Conservation (phyloP, 2,113 vertebrate species). For the Channa argus region DNA sequence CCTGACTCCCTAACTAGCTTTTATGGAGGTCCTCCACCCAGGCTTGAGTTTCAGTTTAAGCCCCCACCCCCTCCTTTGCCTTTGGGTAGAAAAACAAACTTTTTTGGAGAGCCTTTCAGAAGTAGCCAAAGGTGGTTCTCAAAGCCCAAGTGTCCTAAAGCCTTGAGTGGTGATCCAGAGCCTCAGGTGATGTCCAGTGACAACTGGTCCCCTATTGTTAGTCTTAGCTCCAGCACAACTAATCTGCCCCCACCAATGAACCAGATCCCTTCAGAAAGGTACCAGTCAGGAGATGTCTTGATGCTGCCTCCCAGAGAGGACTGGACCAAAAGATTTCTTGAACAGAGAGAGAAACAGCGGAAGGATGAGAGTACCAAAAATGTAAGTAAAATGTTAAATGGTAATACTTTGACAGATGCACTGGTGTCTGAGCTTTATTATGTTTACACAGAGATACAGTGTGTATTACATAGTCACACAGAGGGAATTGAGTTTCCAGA, state of each 20-base stretch:
- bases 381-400: constrained; percentile 72
- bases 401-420: constrained; percentile 5
- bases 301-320: constrained; percentile 84
- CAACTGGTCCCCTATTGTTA: constrained; percentile 78
- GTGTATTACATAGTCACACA: constrained; percentile 61
- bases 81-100: constrained; percentile 79
- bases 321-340: constrained; percentile 87
- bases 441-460: constrained; percentile 51
- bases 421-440: constrained; percentile 52
- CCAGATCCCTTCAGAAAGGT: constrained; percentile 90
- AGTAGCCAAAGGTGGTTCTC: constrained; percentile 88
- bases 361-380: constrained; percentile 86
- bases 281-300: constrained; percentile 83
- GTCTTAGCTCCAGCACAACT: constrained; percentile 78
- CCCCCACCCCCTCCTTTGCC: constrained; percentile 80
- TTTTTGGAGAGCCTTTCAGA: constrained; percentile 63
- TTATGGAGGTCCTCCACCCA: constrained; percentile 84
- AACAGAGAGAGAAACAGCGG: constrained; percentile 81
- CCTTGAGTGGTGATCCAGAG: constrained; percentile 82
- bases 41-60: constrained; percentile 83
- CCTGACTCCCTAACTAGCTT: constrained; percentile 71
- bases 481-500: constrained; percentile 54
- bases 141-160: constrained; percentile 88
- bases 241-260: constrained; percentile 89
- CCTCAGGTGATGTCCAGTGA: constrained; percentile 81